Base-by-base conservation (phyloP, 92 coral and sea anemone species). In the Umimayanthus chanpuru region DNA sequence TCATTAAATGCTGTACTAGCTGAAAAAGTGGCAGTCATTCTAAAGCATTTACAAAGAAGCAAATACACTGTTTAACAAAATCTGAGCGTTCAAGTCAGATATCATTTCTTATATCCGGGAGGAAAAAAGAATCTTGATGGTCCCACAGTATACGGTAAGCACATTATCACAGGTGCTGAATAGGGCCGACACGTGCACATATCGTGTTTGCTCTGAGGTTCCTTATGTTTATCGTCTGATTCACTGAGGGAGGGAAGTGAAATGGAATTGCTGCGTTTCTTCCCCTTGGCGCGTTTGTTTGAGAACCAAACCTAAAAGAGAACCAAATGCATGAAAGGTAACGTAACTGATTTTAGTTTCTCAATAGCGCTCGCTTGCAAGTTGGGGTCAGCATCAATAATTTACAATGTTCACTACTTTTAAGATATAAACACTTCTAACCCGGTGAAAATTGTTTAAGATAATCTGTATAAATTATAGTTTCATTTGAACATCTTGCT, bases 221-320 rank as follows among this genome's bases (percentile, higher is more conserved):
- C 64, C 2, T 29, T 40, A 16, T 38, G n/a, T 25, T 16, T 68
- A 8, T 67, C 65, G 36, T 0, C 26, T 82, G 76, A 5, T 41
- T 82, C 77, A 29, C 30, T 26, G 50, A 67, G 29, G 9, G 64
- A 71, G 11, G 41, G 86, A 43, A 82, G 77, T 12, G 86, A 43
- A 11, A 25, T 7, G 3, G 77, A 67, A 1, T 50, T 83, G 49
- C 40, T 53, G 49, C 77, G 47, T 12, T 73, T 67, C 38, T 68
- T 82, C 23, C 77, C 86, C 20, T 82, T 82, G 23, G 86, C 77
- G n/a, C 86, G 61, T 43, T 76, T 40, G 64, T 82, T 82, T 15
- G 77, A 67, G 86, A 82, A 82, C 86, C 86, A 82, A 43, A 82
- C 86, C 86, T 82, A 77, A 82, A 82, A 82, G 21, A 82, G 10